phyloP scores from a whole-genome alignment of 2,113 vertebrate genomes.

The Amia ocellicauda region DNA sequence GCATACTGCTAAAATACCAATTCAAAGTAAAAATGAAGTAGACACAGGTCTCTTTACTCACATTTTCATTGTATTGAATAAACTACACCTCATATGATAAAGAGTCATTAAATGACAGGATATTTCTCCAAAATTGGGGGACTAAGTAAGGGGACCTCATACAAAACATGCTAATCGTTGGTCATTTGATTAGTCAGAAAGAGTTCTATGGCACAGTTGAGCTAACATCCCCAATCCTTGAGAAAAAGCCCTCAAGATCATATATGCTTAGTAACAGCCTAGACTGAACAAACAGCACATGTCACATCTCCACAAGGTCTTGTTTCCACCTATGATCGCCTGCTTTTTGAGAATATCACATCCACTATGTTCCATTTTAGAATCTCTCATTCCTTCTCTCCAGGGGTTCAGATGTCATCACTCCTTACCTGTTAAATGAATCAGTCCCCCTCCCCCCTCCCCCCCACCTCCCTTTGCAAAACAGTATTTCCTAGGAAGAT shows the following conservation, averaged over 20 bases:
- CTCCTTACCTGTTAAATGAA: constrained; percentile 57
- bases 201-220: not conserved
- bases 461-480: constrained; percentile 45
- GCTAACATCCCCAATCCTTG: not conserved
- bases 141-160: too few species aligned
- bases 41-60: too few species aligned
- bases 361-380: constrained; percentile 65
- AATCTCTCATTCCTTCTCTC: constrained; percentile 56
- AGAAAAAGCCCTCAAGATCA: not conserved
- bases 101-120: too few species aligned
- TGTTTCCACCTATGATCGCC: constrained; percentile 58
- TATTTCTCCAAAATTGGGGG: too few species aligned
- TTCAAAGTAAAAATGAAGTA: too few species aligned
- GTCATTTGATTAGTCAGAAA: too few species aligned
- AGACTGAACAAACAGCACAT: constrained; percentile 42
- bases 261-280: constrained; percentile 43
- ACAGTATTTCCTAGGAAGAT: constrained; percentile 58
- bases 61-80: too few species aligned
- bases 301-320: constrained; percentile 50
- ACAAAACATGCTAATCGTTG: too few species aligned
- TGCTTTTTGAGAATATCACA: constrained; percentile 62
- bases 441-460: constrained; percentile 55
- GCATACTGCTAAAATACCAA: too few species aligned
- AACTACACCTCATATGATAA: too few species aligned
- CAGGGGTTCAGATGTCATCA: constrained; percentile 63